A percentile compares a stretch with the other conserved stretches of the same genome.
phyloP scores from a whole-genome alignment of 2,797 vertebrate genomes.

The Sebastes goodei region DNA sequence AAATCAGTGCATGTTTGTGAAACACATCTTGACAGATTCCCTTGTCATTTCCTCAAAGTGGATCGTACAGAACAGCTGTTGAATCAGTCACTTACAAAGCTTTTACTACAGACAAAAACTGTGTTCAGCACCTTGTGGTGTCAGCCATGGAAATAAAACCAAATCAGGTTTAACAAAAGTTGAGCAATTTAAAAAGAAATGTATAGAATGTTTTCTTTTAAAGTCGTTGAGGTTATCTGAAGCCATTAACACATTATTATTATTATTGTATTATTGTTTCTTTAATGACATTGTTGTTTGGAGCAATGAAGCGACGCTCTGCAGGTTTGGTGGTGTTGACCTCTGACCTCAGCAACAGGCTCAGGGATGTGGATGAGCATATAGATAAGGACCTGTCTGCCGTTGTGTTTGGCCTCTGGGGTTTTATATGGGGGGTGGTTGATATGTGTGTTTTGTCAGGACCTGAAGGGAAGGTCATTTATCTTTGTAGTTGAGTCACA shows the following conservation, averaged over 20 bases:
- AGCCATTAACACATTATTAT: background rate
- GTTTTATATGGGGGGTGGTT: background rate
- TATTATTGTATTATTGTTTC: background rate
- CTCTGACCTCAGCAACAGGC: slow-evolving; percentile 63
- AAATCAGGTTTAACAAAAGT: background rate
- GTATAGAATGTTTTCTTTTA: background rate
- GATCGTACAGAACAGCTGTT: background rate
- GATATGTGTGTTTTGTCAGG: slow-evolving; percentile 23
- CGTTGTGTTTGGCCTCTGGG: slow-evolving; percentile 6
- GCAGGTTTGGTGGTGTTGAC: slow-evolving; percentile 19
- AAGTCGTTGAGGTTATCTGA: background rate
- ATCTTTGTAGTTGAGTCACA: slow-evolving; percentile 30
- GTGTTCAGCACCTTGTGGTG: background rate
- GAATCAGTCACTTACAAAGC: background rate
- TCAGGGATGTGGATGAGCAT: slow-evolving; percentile 36
- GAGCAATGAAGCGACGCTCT: background rate
- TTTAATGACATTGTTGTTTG: background rate
- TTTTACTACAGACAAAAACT: background rate
- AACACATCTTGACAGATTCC: background rate
- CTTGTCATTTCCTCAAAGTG: background rate
- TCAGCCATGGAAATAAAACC: background rate
- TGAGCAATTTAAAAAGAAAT: background rate
- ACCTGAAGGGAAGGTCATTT: slow-evolving; percentile 39
- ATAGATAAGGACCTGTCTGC: slow-evolving; percentile 32
- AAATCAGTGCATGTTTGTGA: background rate